Evolutionary conservation across 2,888 invertebrate genomes (phyloP).

Genomic region (Elmis aenea): DNA sequence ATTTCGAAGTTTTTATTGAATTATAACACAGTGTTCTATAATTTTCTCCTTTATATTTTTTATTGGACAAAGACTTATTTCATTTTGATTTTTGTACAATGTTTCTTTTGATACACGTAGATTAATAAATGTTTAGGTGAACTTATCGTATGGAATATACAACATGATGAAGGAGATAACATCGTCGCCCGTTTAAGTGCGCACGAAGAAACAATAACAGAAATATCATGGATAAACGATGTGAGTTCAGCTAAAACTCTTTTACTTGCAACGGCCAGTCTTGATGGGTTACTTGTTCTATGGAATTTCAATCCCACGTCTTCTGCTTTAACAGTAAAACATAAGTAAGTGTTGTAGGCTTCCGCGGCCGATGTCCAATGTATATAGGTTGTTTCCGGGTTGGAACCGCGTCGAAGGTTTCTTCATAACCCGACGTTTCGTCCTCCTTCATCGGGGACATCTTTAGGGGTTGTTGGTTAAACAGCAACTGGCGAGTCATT

Average conservation of each 20-base stretch:
- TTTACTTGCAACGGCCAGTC: slow-evolving; percentile 37
- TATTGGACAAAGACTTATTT: no score
- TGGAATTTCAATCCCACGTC: slow-evolving; percentile 35
- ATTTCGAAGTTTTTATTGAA: no score
- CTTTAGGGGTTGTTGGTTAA: no score
- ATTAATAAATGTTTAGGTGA: slow-evolving; percentile 25
- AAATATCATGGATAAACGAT: slow-evolving; percentile 40
- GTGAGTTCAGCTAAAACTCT: slow-evolving; percentile 31
- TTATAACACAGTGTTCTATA: no score
- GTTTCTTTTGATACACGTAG: background rate
- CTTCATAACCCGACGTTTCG: no score
- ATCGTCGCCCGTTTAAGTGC: slow-evolving; percentile 29
- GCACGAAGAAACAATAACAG: slow-evolving; percentile 40
- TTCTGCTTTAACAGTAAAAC: slow-evolving; percentile 24
- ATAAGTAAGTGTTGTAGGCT: slow-evolving; percentile 28
- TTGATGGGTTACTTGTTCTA: slow-evolving; percentile 38
- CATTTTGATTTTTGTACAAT: no score
- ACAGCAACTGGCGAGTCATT: no score
- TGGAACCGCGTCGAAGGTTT: no score
- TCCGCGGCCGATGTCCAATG: no score
- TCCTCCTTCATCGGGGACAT: no score
- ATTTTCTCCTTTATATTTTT: no score
- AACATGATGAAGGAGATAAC: slow-evolving; percentile 36
- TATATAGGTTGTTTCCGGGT: no score
- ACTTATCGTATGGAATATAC: slow-evolving; percentile 38